These are phyloP conservation scores for Pteronura brasiliensis DNA, from an alignment of 2,113 vertebrate genomes.

Conservation along the genomic window DNA sequence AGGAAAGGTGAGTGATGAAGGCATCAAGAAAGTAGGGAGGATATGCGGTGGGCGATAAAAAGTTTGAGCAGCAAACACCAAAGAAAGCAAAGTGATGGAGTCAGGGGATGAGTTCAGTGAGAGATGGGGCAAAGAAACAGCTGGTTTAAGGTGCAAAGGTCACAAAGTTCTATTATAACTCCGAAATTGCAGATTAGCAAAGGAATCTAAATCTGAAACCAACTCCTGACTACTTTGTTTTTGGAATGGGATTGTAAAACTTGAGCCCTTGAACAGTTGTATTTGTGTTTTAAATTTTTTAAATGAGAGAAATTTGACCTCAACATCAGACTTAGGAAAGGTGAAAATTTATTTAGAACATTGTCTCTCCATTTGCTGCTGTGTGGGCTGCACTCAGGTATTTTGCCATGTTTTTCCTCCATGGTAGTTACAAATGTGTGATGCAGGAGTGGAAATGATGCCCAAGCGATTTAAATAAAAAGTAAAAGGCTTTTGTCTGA, in stretches of 20 bases:
- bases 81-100: neutral
- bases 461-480: neutral
- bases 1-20: neutral
- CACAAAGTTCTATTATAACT: neutral
- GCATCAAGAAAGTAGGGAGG: neutral
- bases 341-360: constrained; percentile 39
- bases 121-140: neutral
- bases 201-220: constrained; percentile 63
- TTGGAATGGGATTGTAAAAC: constrained; percentile 52
- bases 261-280: constrained; percentile 50
- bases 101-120: neutral
- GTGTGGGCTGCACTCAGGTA: neutral
- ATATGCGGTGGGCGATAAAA: neutral
- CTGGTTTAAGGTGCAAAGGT: constrained; percentile 13
- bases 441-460: neutral
- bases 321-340: neutral
- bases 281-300: constrained; percentile 39
- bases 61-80: neutral
- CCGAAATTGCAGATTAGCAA: constrained; percentile 53
- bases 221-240: neutral
- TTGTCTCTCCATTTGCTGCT: neutral
- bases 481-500: neutral
- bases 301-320: constrained; percentile 43
- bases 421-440: neutral
- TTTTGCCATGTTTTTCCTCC: neutral